A percentile compares a stretch with the other conserved stretches of the same genome.
Conservation (phyloP, 2,113 vertebrate genomes). For the Heterocephalus glaber region DNA sequence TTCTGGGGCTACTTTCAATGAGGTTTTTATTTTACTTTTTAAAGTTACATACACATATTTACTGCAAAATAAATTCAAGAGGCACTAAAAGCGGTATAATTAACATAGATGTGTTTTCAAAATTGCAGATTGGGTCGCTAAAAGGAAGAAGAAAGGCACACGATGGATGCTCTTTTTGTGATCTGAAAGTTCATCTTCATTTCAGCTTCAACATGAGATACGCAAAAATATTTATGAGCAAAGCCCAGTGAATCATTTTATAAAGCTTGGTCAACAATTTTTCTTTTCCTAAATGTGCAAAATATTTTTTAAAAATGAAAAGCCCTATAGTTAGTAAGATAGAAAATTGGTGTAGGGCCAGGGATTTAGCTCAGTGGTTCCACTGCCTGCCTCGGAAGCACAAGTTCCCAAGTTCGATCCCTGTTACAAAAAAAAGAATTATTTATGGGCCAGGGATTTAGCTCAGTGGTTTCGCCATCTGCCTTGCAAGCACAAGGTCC, state of each 20-base stretch:
- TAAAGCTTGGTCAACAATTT: not conserved
- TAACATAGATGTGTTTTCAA: not conserved
- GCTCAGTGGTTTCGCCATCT: too few relatives aligned
- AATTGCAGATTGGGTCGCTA: not conserved
- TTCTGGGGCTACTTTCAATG: not conserved
- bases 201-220: not conserved
- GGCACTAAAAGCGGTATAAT: not conserved
- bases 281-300: not conserved
- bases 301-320: not conserved
- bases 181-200: not conserved
- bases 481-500: too few relatives aligned
- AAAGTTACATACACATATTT: not conserved
- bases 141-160: not conserved
- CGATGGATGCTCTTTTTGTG: not conserved
- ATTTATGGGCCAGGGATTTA: too few relatives aligned
- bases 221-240: not conserved
- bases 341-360: not conserved
- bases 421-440: too few relatives aligned
- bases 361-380: too few relatives aligned
- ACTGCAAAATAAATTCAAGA: not conserved
- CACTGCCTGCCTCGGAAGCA: too few relatives aligned
- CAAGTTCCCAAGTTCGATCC: too few relatives aligned
- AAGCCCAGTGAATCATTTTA: not conserved
- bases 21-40: not conserved
- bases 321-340: not conserved